Percentiles rank a stretch among this genome's conserved stretches.
Conservation (phyloP, 2,113 vertebrate genomes). For the Lathamus discolor region DNA sequence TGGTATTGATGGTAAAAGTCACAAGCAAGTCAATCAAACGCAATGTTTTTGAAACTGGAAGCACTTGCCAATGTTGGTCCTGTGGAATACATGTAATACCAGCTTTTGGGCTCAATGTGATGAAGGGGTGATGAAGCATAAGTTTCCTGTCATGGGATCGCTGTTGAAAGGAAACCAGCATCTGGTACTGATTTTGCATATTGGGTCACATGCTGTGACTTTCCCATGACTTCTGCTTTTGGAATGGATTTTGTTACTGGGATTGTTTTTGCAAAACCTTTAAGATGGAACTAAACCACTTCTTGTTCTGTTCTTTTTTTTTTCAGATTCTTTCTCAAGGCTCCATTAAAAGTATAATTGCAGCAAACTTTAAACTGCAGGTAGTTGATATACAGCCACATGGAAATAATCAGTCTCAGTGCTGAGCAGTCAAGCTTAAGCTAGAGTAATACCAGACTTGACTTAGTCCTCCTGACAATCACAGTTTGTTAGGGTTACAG, state of each 20-base stretch:
- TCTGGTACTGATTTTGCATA: neutral
- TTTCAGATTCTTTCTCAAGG: neutral
- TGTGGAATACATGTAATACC: no score
- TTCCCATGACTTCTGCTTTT: neutral
- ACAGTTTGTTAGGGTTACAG: neutral
- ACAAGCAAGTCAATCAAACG: neutral
- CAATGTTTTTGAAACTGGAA: neutral
- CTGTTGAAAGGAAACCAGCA: neutral
- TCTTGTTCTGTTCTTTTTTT: neutral
- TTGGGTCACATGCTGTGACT: neutral
- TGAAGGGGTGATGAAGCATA: neutral
- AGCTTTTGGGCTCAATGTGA: neutral
- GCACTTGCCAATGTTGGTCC: fast-evolving
- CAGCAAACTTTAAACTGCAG: neutral
- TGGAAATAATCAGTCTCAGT: neutral
- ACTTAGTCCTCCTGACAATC: neutral
- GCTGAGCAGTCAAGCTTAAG: neutral
- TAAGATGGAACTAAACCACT: neutral
- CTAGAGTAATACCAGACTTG: neutral
- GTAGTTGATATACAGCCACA: neutral
- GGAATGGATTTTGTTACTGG: neutral
- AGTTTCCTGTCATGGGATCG: neutral
- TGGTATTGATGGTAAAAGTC: neutral
- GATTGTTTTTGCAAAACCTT: neutral
- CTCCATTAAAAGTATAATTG: neutral